Percentiles rank a stretch among this genome's conserved stretches.
phyloP scores from a whole-genome alignment of 2,888 invertebrate species.

The Lasioglossum marginatum region DNA sequence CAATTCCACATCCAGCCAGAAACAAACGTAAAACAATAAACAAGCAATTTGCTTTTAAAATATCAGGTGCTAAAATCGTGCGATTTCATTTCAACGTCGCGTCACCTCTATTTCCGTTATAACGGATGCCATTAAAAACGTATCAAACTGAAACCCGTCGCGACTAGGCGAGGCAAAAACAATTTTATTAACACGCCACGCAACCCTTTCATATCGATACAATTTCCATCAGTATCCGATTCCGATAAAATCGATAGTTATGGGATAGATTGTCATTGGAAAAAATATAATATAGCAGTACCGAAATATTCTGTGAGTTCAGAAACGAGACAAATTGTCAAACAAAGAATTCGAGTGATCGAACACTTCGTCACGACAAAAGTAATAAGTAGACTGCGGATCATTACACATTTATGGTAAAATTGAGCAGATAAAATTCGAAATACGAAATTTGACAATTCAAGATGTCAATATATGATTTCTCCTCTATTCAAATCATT shows the following conservation, averaged over 20 bases:
- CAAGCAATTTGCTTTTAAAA: slow-evolving; percentile 5
- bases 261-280: not conserved
- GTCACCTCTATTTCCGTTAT: not conserved
- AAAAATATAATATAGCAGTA: not conserved
- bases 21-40: not conserved
- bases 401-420: no score
- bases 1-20: not conserved
- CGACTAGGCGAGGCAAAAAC: slow-evolving; percentile 10
- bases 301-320: not conserved
- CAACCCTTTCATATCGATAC: slow-evolving; percentile 1
- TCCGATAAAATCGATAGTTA: slow-evolving; percentile 19
- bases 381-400: no score
- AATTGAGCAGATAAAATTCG: no score
- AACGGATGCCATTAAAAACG: slow-evolving; percentile 6
- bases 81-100: slow-evolving; percentile 2
- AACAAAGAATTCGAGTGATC: not conserved
- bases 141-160: slow-evolving; percentile 10
- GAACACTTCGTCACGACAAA: not conserved
- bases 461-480: no score
- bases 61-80: slow-evolving; percentile 1
- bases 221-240: not conserved
- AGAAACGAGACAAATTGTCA: not conserved
- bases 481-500: no score
- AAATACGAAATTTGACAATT: no score
- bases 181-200: slow-evolving; percentile 12